These are phyloP conservation scores for Euwallacea similis DNA, from an alignment of 1,140 invertebrate species.

Conservation along the genomic window DNA sequence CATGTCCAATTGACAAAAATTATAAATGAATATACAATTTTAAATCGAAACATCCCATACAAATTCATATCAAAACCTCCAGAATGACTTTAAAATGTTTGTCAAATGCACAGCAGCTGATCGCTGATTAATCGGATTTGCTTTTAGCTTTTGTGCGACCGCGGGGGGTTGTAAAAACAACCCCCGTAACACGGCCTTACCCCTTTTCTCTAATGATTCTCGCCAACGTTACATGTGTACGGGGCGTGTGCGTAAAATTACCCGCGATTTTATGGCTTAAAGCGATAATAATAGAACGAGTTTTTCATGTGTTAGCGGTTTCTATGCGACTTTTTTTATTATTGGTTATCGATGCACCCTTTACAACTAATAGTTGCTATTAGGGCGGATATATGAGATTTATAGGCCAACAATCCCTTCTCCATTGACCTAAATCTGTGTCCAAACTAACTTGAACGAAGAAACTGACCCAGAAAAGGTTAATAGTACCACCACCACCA, in stretches of 20 bases:
- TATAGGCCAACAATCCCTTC: too few relatives aligned
- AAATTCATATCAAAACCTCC: background rate
- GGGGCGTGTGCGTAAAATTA: slow-evolving; percentile 40
- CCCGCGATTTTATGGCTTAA: slow-evolving; percentile 37
- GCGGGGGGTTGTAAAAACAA: slow-evolving; percentile 40
- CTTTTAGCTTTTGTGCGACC: slow-evolving; percentile 30
- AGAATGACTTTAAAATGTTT: slow-evolving; percentile 23
- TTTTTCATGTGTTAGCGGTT: slow-evolving; percentile 22
- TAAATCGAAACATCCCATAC: too few relatives aligned
- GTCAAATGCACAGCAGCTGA: slow-evolving; percentile 35
- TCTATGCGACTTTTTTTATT: too few relatives aligned
- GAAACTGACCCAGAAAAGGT: too few relatives aligned
- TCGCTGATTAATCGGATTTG: slow-evolving; percentile 35
- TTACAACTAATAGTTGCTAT: too few relatives aligned
- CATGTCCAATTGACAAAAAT: too few relatives aligned
- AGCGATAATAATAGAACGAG: slow-evolving; percentile 30
- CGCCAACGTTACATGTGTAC: slow-evolving; percentile 38
- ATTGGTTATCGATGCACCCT: too few relatives aligned
- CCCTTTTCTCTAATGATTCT: slow-evolving; percentile 34
- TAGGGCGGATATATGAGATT: too few relatives aligned
- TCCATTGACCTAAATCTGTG: too few relatives aligned
- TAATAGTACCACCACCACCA: too few relatives aligned
- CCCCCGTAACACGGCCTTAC: slow-evolving; percentile 35
- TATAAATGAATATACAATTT: too few relatives aligned
- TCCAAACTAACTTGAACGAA: too few relatives aligned